Percentiles rank a stretch among this genome's conserved stretches.
phyloP scores from a whole-genome alignment of 1,140 invertebrate genomes.

The Panonychus citri region DNA sequence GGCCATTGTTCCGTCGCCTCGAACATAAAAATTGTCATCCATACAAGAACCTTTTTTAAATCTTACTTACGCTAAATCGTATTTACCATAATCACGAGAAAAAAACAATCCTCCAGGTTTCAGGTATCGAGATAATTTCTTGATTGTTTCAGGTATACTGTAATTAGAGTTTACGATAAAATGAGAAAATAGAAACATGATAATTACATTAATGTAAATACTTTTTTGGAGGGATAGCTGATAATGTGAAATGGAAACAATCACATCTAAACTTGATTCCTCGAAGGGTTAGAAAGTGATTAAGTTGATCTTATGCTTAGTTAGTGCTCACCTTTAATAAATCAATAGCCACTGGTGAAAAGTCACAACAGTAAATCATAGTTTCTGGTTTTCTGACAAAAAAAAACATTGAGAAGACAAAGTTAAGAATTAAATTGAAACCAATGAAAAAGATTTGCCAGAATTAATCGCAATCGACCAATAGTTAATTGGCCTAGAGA shows the following conservation, averaged over 20 bases:
- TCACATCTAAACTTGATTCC: slow-evolving; percentile 51
- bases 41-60: slow-evolving; percentile 79
- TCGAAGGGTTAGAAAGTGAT: slow-evolving; percentile 55
- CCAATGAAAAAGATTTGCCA: no score
- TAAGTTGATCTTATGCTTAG: no score
- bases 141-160: slow-evolving; percentile 48
- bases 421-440: no score
- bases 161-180: background rate
- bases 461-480: no score
- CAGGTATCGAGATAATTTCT: slow-evolving; percentile 50
- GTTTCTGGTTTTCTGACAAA: slow-evolving; percentile 43
- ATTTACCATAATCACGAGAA: slow-evolving; percentile 87
- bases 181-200: no score
- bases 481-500: background rate
- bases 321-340: slow-evolving; percentile 47
- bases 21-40: slow-evolving; percentile 77
- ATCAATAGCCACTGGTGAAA: slow-evolving; percentile 68
- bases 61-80: slow-evolving; percentile 86
- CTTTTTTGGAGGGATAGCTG: slow-evolving; percentile 71
- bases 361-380: slow-evolving; percentile 87
- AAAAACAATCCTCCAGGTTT: slow-evolving; percentile 76
- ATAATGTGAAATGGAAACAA: slow-evolving; percentile 91
- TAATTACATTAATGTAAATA: no score
- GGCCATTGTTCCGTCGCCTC: slow-evolving; percentile 91
- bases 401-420: no score